Evolutionary conservation across 2,113 vertebrate genomes (phyloP), one percentile per base, ranked within the genome.

Genomic region (Eptatretus burgeri): DNA sequence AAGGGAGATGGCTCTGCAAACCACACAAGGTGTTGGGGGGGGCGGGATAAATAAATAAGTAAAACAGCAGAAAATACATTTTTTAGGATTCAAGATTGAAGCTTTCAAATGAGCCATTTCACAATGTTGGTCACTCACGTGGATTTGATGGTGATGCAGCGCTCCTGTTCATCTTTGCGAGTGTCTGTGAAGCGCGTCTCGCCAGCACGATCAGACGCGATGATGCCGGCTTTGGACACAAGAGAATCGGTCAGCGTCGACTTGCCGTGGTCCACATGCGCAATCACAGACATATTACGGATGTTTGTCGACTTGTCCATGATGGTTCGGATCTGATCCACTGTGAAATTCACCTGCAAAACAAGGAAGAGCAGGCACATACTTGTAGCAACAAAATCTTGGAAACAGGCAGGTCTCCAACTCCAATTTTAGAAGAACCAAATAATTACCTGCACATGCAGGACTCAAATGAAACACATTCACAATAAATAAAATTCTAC

Each of bases 251-350:
- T 95, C 72, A 94, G 66, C 2, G 85, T 94, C 64, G 88, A 96
- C 66, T 96, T 93, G 66, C 85, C 88, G 0, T 96, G 87, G 69
- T 95, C 91, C 10, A 95, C 87, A 1, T 95, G 88, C 13, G 85
- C 87, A 12, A 95, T 95, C 72, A 96, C 91, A 0, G 91, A 96
- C 91, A 95, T 95, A 77, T 95, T 94, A 63, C 84, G 79, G 75
- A 96, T 95, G 73, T 96, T 95, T 72, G 84, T 80, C 78, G 95
- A 91, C 67, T 88, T 95, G 82, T 94, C 88, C 88, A 94, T 95
- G 76, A 95, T 94, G 77, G 76, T 74, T 78, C 87, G 80, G 75
- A 94, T 94, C 79, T 95, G 88, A 71, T 95, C 87, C 71, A 94
- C 77, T 1, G 85, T 96, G 73, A 94, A 95, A 81, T 95, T 95